These are phyloP conservation scores for Hyperoplus immaculatus DNA, from an alignment of 2,797 vertebrate genomes.

Conservation along the genomic window DNA sequence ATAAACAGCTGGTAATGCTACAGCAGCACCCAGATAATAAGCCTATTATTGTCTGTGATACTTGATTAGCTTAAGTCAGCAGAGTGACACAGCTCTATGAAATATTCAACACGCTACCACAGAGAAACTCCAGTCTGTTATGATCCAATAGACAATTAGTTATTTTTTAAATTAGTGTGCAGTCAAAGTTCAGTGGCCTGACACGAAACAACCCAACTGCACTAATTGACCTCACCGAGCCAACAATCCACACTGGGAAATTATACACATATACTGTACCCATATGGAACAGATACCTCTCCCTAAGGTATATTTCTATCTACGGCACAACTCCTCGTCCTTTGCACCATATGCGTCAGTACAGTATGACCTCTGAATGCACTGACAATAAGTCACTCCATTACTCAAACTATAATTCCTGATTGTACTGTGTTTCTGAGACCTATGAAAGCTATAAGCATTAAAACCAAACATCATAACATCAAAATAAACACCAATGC, in stretches of 20 bases:
- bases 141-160: constrained; percentile 37
- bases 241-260: constrained; percentile 26
- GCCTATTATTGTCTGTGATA: constrained; percentile 41
- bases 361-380: neutral
- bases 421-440: neutral
- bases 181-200: constrained; percentile 51
- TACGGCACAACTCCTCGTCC: constrained; percentile 4
- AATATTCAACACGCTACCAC: constrained; percentile 13
- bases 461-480: constrained; percentile 33
- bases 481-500: constrained; percentile 27
- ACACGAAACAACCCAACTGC: constrained; percentile 50
- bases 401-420: neutral
- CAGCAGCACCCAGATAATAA: constrained; percentile 25
- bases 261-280: constrained; percentile 18
- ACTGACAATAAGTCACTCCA: neutral
- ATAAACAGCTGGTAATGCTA: constrained; percentile 49
- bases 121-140: constrained; percentile 14
- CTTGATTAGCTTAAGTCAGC: constrained; percentile 56
- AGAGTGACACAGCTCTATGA: constrained; percentile 50
- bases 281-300: constrained; percentile 9
- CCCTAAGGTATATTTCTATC: neutral
- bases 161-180: constrained; percentile 38
- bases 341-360: constrained; percentile 29
- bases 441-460: neutral
- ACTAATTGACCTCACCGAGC: constrained; percentile 53